Base-by-base conservation (phyloP, 1,140 invertebrate species). In the Lasioglossum albipes region DNA sequence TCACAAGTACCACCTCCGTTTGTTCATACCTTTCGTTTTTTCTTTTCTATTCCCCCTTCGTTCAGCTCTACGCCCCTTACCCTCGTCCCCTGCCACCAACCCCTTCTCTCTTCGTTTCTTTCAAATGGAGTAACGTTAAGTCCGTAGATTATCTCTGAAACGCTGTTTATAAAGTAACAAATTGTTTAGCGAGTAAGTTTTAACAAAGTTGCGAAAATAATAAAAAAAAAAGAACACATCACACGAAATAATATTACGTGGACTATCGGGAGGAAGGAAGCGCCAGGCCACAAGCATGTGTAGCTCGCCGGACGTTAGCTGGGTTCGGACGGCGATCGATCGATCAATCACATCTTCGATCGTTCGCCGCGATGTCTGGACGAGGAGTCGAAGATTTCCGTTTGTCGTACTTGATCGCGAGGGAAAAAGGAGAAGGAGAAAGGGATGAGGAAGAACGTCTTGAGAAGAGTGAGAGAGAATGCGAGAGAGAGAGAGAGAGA, bases 131-230 rank as follows among this genome's bases (percentile, higher is more conserved):
- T 75, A 79, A n/a, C 78, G 10, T 75, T 87, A 88, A 81, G 78
- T 65, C 49, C 22, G 65, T 87, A 85, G 75, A 77, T 87, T 87
- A 84, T 77, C 72, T 70, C 68, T 57, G 81, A 78, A n/a, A 84
- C 67, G 85, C 68, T 87, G 84, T 87, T 86, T 86, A 86, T 78
- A 84, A 85, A 54, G 18, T 77, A 81, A 86, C 59, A 81, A 86
- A 84, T 84, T 86, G 78, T 86, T 87, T 87, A 87, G 84, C 61
- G 49, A 42, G 61, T 86, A 87, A 87, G 84, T 82, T 87, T 69
- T 77, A 77, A 85, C 72, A 52, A 64, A 73, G 62, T 84, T 65
- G 67, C 71, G 59, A 7, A 18, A 54, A 54, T 5, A 54, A 20
- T 82, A 59, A 52, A 52, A 82, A 75, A 54, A 20, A 85, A 59